Evolutionary conservation across 1,140 invertebrate genomes (phyloP).

Genomic region (Elymnias hypermnestra): DNA sequence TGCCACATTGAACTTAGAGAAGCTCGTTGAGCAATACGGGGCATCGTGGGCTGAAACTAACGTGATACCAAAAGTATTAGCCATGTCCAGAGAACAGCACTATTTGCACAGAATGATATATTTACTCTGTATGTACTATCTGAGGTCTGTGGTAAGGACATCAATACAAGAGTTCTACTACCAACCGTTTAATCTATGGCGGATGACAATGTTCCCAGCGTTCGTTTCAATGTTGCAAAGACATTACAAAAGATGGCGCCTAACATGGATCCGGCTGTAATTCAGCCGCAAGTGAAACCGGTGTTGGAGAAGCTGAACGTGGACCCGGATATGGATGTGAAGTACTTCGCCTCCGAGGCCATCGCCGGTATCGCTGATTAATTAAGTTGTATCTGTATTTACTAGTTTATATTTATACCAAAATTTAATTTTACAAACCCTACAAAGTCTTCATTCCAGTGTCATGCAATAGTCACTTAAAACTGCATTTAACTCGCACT

Average conservation of each 20-base stretch:
- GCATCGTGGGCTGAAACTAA: slow-evolving; percentile 97
- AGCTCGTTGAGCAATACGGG: slow-evolving; percentile 98
- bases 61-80: slow-evolving; percentile 97
- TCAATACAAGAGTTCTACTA: slow-evolving; percentile 92
- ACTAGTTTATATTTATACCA: slow-evolving; percentile 31
- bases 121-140: slow-evolving; percentile 97
- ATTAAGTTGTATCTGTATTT: slow-evolving; percentile 8
- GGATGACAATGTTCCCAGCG: slow-evolving; percentile 97
- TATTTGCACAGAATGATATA: slow-evolving; percentile 99
- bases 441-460: slow-evolving; percentile 28
- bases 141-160: slow-evolving; percentile 95
- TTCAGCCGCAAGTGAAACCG: slow-evolving; percentile 96
- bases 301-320: slow-evolving; percentile 95
- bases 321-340: slow-evolving; percentile 97
- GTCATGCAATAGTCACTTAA: slow-evolving; percentile 19
- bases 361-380: slow-evolving; percentile 88
- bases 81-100: slow-evolving; percentile 95
- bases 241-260: slow-evolving; percentile 96
- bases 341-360: slow-evolving; percentile 98
- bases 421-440: neutral
- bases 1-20: slow-evolving; percentile 97
- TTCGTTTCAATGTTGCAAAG: slow-evolving; percentile 99
- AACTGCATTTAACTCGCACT: too few relatives aligned
- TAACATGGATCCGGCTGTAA: slow-evolving; percentile 88
- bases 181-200: slow-evolving; percentile 97